Percentiles rank a stretch among this genome's conserved stretches.
Conservation (phyloP, 2,888 invertebrate genomes). For the Ephialtes manifestator region DNA sequence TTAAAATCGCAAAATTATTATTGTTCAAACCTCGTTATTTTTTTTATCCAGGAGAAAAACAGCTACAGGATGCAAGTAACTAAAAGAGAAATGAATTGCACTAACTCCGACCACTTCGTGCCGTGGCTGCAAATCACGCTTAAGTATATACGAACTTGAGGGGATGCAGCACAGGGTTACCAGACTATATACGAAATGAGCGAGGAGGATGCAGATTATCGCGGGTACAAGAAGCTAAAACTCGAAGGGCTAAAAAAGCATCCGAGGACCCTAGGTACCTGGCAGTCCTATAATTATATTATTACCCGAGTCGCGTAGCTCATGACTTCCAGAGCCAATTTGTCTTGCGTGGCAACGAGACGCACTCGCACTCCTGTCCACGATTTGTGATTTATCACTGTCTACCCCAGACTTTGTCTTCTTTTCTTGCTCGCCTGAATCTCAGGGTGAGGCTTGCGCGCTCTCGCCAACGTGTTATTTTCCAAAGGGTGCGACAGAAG, state of each 20-base stretch:
- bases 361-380: constrained; percentile 72
- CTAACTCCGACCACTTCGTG: neutral
- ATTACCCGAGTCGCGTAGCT: constrained; percentile 81
- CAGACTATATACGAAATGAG: constrained; percentile 9
- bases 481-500: constrained; percentile 61
- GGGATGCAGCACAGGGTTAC: neutral
- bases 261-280: constrained; percentile 31
- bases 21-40: neutral
- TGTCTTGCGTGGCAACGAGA: constrained; percentile 81
- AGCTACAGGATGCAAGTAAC: neutral
- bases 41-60: neutral
- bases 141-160: constrained; percentile 29
- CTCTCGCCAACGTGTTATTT: constrained; percentile 75
- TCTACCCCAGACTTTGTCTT: constrained; percentile 71
- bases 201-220: constrained; percentile 63
- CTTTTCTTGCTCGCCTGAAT: constrained; percentile 57
- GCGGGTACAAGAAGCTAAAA: constrained; percentile 55
- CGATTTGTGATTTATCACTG: constrained; percentile 83
- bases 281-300: constrained; percentile 83
- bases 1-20: neutral
- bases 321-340: constrained; percentile 81
- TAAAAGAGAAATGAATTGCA: neutral
- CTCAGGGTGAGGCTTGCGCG: neutral
- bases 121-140: constrained; percentile 46
- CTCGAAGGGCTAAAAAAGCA: constrained; percentile 30